Evolutionary conservation across 37 sponge, comb jelly and placozoan genomes (phyloP), one percentile per base, ranked within the genome.

Genomic region (Ianthella basta): DNA sequence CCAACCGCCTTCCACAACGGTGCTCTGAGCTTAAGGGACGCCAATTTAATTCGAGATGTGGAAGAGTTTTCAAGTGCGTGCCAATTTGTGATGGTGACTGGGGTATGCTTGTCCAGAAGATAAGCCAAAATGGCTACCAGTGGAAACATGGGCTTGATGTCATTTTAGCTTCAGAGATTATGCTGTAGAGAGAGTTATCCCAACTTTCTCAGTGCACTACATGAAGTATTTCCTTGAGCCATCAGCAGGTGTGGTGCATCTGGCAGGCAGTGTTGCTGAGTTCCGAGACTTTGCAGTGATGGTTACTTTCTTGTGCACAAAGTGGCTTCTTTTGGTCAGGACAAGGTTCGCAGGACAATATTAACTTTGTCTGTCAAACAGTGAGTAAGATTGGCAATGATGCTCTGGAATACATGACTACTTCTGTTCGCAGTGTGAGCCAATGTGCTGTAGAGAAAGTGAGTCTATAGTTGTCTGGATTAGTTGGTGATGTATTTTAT

Each of bases 101-200:
- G 96, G 37, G 23, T 5, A 59, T 82, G 18, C 30, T 95, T 32
- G 23, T 56, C 3, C 27, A 32, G 30, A 24, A 35, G 25, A 37
- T 70, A 38, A 33, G 25, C 24, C 30, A 32, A 38, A 25, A 27
- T 29, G n/a, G 30, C 61, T 29, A 41, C 54, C 56, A 54, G 57
- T n/a, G 15, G 18, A 50, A 23, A 15, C 15, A 21, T 0, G 44
- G 27, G 8, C 96, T 89, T 88, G 97, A 99, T 60, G 25, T 99
- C 57, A 95, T 99, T 64, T 66, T 99, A 1, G 95, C 94, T 20
- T 91, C 99, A 57, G 99, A 99, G 83, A 99, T 97, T 0, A 96
- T 99, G 96, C 80, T 85, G 70, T 60, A 15, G 33, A 19, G 61
- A 65, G 4, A 91, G 87, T n/a, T 94, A 97, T 44, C 84, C 84